These are phyloP conservation scores for Laticauda colubrina DNA, from an alignment of 2,113 vertebrate genomes.

Conservation along the genomic window DNA sequence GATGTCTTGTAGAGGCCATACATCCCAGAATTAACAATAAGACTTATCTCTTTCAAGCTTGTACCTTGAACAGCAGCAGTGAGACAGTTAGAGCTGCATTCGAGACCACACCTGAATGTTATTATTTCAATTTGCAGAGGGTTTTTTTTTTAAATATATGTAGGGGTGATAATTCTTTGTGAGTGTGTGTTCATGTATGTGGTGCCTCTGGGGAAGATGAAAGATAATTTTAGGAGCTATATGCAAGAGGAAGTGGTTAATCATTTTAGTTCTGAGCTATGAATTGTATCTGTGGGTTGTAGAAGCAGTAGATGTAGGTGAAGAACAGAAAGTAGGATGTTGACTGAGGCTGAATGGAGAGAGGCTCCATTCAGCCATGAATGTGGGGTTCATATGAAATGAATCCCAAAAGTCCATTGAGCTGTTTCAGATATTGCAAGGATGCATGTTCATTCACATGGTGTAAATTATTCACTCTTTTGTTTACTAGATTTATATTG, in stretches of 20 bases:
- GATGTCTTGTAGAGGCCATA: neutral
- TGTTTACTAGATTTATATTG: neutral
- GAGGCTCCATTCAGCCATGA: neutral
- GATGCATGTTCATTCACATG: neutral
- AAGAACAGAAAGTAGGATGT: neutral
- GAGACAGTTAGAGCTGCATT: neutral
- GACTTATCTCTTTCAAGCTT: neutral
- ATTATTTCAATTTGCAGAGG: constrained; percentile 13
- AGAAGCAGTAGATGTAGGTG: neutral
- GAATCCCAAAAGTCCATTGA: neutral
- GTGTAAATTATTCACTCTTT: too few relatives aligned
- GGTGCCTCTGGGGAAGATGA: neutral
- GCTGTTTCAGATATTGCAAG: neutral
- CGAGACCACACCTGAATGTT: constrained; percentile 31
- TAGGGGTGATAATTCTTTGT: neutral
- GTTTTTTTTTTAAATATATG: constrained; percentile 24
- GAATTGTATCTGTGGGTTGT: constrained; percentile 29
- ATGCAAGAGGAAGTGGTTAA: constrained; percentile 64
- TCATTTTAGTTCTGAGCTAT: constrained; percentile 51
- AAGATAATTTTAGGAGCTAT: constrained; percentile 60
- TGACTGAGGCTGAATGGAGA: neutral
- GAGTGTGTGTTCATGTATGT: neutral
- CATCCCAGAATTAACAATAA: neutral
- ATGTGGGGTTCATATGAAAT: neutral
- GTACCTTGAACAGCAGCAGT: constrained; percentile 25